These are phyloP conservation scores for Thaumatotibia leucotreta DNA, from an alignment of 1,140 invertebrate genomes.

Conservation along the genomic window DNA sequence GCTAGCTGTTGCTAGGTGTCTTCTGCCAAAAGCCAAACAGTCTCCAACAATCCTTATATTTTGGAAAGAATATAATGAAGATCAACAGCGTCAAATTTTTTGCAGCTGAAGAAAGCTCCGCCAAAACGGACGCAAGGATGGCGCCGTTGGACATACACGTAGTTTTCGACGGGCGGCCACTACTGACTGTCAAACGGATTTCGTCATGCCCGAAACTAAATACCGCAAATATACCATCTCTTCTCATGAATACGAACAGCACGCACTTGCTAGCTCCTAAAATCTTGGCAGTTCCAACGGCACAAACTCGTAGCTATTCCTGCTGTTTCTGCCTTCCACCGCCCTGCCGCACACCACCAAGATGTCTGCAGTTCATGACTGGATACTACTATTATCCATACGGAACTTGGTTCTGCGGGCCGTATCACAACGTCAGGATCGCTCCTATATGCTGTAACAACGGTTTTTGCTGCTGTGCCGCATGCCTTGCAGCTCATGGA, in stretches of 20 bases:
- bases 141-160: no score
- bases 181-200: no score
- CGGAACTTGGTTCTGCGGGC: constrained; percentile 63
- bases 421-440: constrained; percentile 51
- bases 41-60: no score
- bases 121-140: no score
- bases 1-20: no score
- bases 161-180: no score
- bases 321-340: constrained; percentile 42
- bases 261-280: neutral
- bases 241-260: neutral
- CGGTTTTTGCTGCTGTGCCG: constrained; percentile 22
- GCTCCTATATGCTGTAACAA: constrained; percentile 23
- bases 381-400: constrained; percentile 69
- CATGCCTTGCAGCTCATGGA: constrained; percentile 3
- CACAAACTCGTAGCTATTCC: neutral
- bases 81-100: neutral
- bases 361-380: constrained; percentile 61
- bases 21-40: no score
- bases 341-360: constrained; percentile 47
- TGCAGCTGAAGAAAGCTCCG: no score
- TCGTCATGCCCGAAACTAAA: neutral
- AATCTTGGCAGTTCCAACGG: neutral
- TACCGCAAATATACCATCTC: neutral
- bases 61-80: neutral